These are phyloP conservation scores for Paedocypris micromegethes DNA, from an alignment of 2,797 vertebrate species.

Conservation along the genomic window DNA sequence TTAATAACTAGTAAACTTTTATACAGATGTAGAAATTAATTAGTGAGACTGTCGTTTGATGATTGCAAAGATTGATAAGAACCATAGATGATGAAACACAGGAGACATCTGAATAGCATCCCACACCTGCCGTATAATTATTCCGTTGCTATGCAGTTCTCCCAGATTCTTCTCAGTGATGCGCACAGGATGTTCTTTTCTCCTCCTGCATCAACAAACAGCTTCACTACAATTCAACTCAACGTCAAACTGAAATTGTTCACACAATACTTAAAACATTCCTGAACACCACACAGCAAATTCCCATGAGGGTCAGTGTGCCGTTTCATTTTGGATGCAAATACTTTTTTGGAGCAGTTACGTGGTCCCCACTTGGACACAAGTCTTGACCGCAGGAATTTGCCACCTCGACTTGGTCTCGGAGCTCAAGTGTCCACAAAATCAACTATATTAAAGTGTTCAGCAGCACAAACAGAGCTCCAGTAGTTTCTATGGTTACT, in stretches of 20 bases:
- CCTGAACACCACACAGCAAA: not conserved
- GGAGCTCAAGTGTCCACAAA: constrained; percentile 22
- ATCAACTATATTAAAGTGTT: constrained; percentile 13
- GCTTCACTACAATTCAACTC: constrained; percentile 2
- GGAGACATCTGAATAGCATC: constrained; percentile 26
- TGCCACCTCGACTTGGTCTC: not conserved
- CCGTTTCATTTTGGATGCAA: too few relatives aligned
- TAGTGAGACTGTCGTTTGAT: not conserved
- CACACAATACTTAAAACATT: not conserved
- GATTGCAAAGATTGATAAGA: not conserved
- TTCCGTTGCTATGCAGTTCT: constrained; percentile 57
- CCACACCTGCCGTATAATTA: constrained; percentile 44
- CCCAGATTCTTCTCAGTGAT: constrained; percentile 43
- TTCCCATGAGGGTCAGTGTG: too few relatives aligned
- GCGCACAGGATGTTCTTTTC: not conserved
- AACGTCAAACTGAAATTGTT: not conserved
- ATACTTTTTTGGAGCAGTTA: too few relatives aligned
- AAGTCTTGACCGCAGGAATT: not conserved
- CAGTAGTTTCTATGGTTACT: constrained; percentile 61
- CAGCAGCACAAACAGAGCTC: constrained; percentile 45
- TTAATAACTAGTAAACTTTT: too few relatives aligned
- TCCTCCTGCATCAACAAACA: not conserved
- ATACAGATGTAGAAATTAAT: too few relatives aligned
- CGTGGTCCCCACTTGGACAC: constrained; percentile 5
- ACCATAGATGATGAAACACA: not conserved